Base-by-base conservation (phyloP, 1,140 invertebrate species). In the Platorchestia sp. region DNA sequence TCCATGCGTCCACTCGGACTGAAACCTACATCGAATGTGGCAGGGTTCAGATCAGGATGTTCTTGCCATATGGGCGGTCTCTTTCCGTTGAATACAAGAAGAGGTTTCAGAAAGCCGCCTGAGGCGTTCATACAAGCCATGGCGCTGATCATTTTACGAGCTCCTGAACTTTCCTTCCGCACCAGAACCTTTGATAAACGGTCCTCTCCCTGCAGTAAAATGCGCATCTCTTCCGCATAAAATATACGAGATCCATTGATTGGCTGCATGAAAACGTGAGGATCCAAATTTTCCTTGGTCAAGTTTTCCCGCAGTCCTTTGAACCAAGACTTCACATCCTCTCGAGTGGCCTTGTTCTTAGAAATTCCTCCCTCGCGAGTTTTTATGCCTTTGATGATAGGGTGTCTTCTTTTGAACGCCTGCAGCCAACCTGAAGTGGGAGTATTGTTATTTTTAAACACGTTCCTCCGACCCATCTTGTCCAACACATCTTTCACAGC, bases 1-100 rank as follows among this genome's bases (percentile, higher is more conserved):
- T 93, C 91, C 91, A 93, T 93, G 91, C 91, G 91, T 3, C 91
- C 91, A 45, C 44, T 93, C 45, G 91, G 91, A 93, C 91, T 93
- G 45, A 93, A 93, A 47, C 91, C 91, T 6, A 45, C 40, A 36
- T 93, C 91, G 40, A 93, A 93, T 0, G 91, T 93, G 40, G 91
- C 45, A 93, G 91, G 91, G 40, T 93, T 93, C 0, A 93, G 91
- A n/a, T 93, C 91, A 45, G 91, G 91, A n/a, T 93, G 91, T 45
- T 93, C 91, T 41, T 93, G 91, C 91, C 91, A 93, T 22, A 93
- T 44, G 7, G 91, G 91, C 41, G 91, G 91, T 16, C 91, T 44
- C 44, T 93, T 93, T 44, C 91, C 91, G 40, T 93, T 93, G 45
- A 93, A 93, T 6, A 93, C 91, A 10, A 93, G 91, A 16, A 93